Evolutionary conservation across 2,888 invertebrate genomes (phyloP), one percentile per base, ranked within the genome.

Genomic region (Ectropis crepuscularia): DNA sequence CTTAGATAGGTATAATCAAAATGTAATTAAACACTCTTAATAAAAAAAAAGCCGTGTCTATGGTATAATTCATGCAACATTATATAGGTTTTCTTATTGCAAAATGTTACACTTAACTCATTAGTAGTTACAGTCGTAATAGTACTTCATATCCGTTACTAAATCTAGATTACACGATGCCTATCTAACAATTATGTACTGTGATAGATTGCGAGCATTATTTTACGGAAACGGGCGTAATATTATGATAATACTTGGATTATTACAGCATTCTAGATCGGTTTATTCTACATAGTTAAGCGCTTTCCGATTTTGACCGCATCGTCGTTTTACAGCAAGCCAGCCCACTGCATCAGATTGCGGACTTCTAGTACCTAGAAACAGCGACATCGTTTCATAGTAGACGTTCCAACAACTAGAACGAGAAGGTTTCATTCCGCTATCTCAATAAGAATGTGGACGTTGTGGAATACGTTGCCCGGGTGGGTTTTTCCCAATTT

Each of bases 141-240:
- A 9, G 12, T 50, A 50, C 5, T 2, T 49, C 8, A 11, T 5
- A 7, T 6, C 6, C 47, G 47, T n/a, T 36, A 10, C 6, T 39
- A 12, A 43, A 28, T 28, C 16, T 11, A 54, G 38, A 47, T 53
- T 50, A 49, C 49, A 36, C 57, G 61, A 62, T 57, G 7, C 11
- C 37, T 41, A 62, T 51, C 51, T 7, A n/a, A 57, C 49, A 62
- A 57, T 55, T 55, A 53, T 43, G 38, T 42, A 49, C 49, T 38
- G 48, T 46, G 50, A 61, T 55, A 39, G 43, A 62, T 53, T 57
- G 12, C 37, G 12, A 28, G n/a, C 57, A 53, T 57, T 62, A 57
- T 42, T 55, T 43, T 37, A 57, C 51, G 51, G 61, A 57, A 62
- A 50, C 11, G 42, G 37, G 10, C 43, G 45, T 55, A 55, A 39